Evolutionary conservation across 2,797 vertebrate species (phyloP).

Genomic region (Sylvia borin): DNA sequence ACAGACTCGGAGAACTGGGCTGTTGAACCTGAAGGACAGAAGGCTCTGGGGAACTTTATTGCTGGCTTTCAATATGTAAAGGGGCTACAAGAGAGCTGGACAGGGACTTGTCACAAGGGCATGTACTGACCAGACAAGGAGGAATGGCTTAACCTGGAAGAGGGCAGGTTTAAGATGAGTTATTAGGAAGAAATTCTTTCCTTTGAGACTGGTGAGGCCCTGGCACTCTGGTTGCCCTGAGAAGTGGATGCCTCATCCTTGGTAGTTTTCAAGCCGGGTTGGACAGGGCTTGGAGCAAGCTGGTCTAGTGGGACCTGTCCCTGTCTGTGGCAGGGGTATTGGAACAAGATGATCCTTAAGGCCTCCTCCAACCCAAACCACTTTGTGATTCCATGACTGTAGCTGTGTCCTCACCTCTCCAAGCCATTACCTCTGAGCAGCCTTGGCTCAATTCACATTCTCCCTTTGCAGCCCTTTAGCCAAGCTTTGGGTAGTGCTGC

Average conservation of each 20-base stretch:
- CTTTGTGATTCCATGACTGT: not conserved
- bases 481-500: not conserved
- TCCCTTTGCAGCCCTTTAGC: not conserved
- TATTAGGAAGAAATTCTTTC: not conserved
- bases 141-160: not conserved
- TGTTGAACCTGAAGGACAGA: not conserved
- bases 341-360: not conserved
- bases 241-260: not conserved
- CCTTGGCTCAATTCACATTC: not conserved
- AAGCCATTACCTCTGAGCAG: not conserved
- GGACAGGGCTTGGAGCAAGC: not conserved
- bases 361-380: not conserved
- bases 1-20: not conserved
- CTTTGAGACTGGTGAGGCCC: not conserved
- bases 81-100: not conserved
- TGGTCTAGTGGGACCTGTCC: not conserved
- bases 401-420: not conserved
- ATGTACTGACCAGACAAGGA: not conserved
- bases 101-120: not conserved
- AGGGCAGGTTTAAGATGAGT: not conserved
- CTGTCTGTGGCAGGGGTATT: accelerated
- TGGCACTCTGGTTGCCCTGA: not conserved
- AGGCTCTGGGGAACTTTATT: not conserved
- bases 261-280: not conserved
- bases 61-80: not conserved